Evolutionary conservation across 1,140 invertebrate species (phyloP).

Genomic region (Drosophila obscura): DNA sequence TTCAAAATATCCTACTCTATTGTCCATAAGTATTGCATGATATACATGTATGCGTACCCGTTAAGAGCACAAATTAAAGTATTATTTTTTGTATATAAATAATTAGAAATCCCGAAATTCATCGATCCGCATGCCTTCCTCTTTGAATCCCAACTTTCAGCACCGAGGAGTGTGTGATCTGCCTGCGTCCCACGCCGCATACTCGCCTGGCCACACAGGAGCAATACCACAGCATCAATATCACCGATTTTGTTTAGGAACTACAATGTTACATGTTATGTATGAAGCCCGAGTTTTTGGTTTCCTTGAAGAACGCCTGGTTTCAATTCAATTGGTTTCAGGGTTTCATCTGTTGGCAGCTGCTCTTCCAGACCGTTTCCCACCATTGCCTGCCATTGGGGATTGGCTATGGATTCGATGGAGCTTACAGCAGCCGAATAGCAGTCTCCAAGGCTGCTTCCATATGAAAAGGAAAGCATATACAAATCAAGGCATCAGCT

Average conservation of each 20-base stretch:
- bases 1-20: slow-evolving; percentile 19
- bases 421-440: too few relatives aligned
- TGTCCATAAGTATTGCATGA: slow-evolving; percentile 53
- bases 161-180: slow-evolving; percentile 79
- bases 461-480: neutral
- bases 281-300: too few relatives aligned
- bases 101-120: neutral
- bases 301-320: too few relatives aligned
- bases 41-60: slow-evolving; percentile 18
- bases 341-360: too few relatives aligned
- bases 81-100: slow-evolving; percentile 58
- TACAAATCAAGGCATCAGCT: neutral
- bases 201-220: slow-evolving; percentile 60
- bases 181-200: slow-evolving; percentile 60
- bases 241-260: slow-evolving; percentile 69
- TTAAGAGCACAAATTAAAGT: slow-evolving; percentile 64
- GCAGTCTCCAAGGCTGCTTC: too few relatives aligned
- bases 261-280: neutral
- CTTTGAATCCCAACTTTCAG: slow-evolving; percentile 54
- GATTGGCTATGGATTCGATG: too few relatives aligned
- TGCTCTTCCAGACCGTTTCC: too few relatives aligned
- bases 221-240: slow-evolving; percentile 65
- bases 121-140: neutral
- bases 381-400: too few relatives aligned
- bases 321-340: too few relatives aligned